These are phyloP conservation scores for Actenoides hombroni DNA, from an alignment of 2,113 vertebrate genomes.

Conservation along the genomic window DNA sequence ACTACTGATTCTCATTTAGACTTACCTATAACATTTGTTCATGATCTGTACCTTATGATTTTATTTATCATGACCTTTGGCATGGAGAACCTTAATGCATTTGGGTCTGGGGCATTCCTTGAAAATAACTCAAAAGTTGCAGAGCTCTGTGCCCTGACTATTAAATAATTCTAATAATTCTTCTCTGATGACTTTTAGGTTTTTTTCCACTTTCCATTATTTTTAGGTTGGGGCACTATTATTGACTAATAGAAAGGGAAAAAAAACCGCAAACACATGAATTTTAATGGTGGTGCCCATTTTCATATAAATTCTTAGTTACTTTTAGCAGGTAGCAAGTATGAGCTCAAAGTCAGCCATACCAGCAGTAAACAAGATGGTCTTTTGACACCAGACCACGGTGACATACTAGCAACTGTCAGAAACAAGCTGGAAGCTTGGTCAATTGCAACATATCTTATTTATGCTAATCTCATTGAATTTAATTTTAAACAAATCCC, in stretches of 20 bases:
- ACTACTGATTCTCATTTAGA: neutral
- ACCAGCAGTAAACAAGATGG: neutral
- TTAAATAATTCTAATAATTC: neutral
- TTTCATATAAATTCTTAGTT: neutral
- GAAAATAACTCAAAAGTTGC: neutral
- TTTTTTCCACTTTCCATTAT: neutral
- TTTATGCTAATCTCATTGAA: neutral
- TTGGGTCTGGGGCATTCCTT: neutral
- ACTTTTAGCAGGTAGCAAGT: neutral
- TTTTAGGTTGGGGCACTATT: neutral
- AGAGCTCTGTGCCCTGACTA: neutral
- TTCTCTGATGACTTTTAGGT: neutral
- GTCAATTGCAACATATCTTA: neutral
- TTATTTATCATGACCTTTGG: neutral
- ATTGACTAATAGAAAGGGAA: neutral
- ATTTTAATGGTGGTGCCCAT: neutral
- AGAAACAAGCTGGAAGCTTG: neutral
- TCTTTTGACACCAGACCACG: neutral
- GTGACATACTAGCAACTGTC: neutral
- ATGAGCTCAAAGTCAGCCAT: neutral
- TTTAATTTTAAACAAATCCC: neutral
- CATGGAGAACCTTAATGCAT: neutral
- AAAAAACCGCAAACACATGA: neutral
- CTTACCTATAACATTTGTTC: neutral
- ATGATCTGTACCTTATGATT: neutral